Conservation (phyloP, 2,113 vertebrate species). For the Dicerorhinus sumatrensis region DNA sequence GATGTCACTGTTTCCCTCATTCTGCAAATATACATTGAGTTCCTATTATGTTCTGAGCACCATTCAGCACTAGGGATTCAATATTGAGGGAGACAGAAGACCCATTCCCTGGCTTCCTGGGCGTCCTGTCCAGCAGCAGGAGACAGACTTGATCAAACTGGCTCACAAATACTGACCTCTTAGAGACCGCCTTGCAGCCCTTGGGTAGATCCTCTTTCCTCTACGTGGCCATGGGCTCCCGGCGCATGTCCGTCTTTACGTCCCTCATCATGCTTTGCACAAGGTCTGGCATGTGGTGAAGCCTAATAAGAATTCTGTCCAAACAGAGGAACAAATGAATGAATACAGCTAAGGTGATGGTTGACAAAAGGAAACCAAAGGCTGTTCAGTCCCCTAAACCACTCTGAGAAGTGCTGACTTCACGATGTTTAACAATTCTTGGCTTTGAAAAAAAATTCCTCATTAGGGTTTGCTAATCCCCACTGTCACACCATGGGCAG, state of each 20-base stretch:
- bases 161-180: neutral
- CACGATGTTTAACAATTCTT: neutral
- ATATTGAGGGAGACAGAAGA: neutral
- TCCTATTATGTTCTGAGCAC: neutral
- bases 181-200: neutral
- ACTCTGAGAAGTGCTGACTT: neutral
- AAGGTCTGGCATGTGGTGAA: neutral
- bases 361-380: neutral
- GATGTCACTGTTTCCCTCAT: neutral
- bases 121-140: neutral
- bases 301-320: neutral
- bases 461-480: neutral
- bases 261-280: neutral
- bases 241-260: neutral
- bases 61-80: neutral
- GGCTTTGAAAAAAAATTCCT: neutral
- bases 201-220: neutral
- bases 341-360: neutral
- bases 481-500: neutral
- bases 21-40: neutral
- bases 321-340: conserved; percentile 2
- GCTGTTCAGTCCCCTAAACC: neutral
- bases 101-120: neutral
- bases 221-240: neutral
- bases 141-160: neutral